Base-by-base conservation (phyloP, 2,888 invertebrate species). In the Cynaeus angustus region DNA sequence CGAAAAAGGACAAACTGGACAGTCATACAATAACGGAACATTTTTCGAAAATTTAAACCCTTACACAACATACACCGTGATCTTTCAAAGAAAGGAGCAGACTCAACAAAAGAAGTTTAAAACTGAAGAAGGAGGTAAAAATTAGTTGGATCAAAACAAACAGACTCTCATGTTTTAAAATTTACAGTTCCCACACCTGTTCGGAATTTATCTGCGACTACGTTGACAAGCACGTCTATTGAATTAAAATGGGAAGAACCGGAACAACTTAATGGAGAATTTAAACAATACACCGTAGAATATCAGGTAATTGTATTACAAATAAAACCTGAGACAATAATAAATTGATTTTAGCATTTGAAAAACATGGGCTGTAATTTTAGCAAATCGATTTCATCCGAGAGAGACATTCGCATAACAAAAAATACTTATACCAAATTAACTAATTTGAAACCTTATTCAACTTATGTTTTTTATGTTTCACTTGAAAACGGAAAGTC, bases 211-310 rank as follows among this genome's bases (percentile, higher is more conserved):
- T 9, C 21, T 16, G 8, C 21, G 9, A 38, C 1, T 1, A 8
- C 12, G 5, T n/a, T 26, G 1, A 37, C 48, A n/a, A 13, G 26
- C 1, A 50, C 62, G 1, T 28, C 21, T 8, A 14, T 50, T 8
- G 9, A 50, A 3, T 9, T 62, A 10, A 50, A 21, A 10, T 62
- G 62, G 62, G 9, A 9, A 3, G 16, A 62, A 62, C 62, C 62
- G 5, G 9, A 30, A n/a, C 8, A 8, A 16, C 37, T 50, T 4
- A 50, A 62, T 10, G 62, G 62, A 2, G 10, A 3, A 10, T 38
- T 62, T 16, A 37, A 33, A 50, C 21, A 62, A 9, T 62, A 50
- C n/a, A 14, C 21, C 8, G 14, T 62, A 13, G 38, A 50, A 62
- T 62, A 50, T 26, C 26, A 37, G 26, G 62, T 62, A 41, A 41